phyloP scores from a whole-genome alignment of 2,888 invertebrate genomes.

The Aphelenchoides bicaudatus region DNA sequence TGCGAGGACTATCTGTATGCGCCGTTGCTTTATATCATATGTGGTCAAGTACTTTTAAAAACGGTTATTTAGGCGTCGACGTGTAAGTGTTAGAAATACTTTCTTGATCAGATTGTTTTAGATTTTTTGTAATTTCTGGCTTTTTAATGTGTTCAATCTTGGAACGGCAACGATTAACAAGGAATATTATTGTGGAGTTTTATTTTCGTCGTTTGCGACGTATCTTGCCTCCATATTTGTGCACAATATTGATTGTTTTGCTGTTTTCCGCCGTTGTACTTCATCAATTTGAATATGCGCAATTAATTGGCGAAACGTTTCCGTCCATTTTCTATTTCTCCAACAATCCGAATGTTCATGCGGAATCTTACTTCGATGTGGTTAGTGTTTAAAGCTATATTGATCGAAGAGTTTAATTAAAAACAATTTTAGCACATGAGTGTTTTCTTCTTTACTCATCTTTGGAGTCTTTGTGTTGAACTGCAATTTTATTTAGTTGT shows the following conservation, averaged over 20 bases:
- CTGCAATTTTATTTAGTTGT: constrained; percentile 9
- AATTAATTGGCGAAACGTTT: constrained; percentile 7
- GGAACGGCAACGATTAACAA: neutral
- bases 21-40: constrained; percentile 6
- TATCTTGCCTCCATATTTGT: constrained; percentile 4
- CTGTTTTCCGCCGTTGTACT: neutral
- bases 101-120: constrained; percentile 1
- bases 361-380: neutral
- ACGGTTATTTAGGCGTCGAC: constrained; percentile 12
- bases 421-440: neutral
- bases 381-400: neutral
- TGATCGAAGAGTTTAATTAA: neutral
- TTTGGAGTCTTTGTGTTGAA: neutral
- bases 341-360: constrained; percentile 4
- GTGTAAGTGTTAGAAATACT: constrained; percentile 1
- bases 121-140: constrained; percentile 11
- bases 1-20: neutral
- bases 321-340: neutral
- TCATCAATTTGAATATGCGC: constrained; percentile 10
- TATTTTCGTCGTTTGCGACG: constrained; percentile 13
- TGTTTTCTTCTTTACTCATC: neutral
- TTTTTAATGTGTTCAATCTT: constrained; percentile 7
- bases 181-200: neutral
- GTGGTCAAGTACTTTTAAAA: neutral
- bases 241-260: neutral